Evolutionary conservation across 2,888 invertebrate genomes (phyloP).

Genomic region (Heliconius sara): DNA sequence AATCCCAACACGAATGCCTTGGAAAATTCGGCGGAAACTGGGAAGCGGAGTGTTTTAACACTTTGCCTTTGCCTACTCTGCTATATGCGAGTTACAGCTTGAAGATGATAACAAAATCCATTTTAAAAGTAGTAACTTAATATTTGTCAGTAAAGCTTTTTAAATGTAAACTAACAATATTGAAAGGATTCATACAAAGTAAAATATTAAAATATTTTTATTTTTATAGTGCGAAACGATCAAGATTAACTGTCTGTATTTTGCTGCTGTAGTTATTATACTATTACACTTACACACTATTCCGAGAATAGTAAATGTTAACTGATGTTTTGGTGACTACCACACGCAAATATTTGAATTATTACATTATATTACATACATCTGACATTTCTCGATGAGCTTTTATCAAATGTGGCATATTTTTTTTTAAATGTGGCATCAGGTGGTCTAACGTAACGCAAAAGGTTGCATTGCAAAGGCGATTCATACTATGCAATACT

Average conservation of each 20-base stretch:
- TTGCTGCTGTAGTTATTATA: not conserved
- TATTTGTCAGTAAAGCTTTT: too few species aligned
- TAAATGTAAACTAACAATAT: not conserved
- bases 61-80: too few species aligned
- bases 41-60: too few species aligned
- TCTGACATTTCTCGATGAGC: conserved; percentile 9
- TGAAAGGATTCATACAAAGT: not conserved
- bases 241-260: conserved; percentile 15
- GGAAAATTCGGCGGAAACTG: too few species aligned
- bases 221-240: not conserved
- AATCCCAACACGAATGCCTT: too few species aligned
- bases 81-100: too few species aligned
- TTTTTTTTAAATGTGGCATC: conserved; percentile 3
- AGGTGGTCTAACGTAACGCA: conserved; percentile 9
- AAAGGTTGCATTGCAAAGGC: not conserved
- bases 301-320: conserved; percentile 50
- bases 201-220: not conserved
- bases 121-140: too few species aligned
- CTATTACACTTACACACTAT: conserved; percentile 43
- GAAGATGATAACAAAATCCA: too few species aligned
- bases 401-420: not conserved
- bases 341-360: conserved; percentile 59
- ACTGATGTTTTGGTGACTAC: conserved; percentile 69
- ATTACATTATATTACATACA: conserved; percentile 22
- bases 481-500: not conserved